Percentiles rank a stretch among this genome's conserved stretches.
Evolutionary conservation across 2,888 invertebrate genomes (phyloP).

Genomic region (Kuschelorhynchus macadamiae): DNA sequence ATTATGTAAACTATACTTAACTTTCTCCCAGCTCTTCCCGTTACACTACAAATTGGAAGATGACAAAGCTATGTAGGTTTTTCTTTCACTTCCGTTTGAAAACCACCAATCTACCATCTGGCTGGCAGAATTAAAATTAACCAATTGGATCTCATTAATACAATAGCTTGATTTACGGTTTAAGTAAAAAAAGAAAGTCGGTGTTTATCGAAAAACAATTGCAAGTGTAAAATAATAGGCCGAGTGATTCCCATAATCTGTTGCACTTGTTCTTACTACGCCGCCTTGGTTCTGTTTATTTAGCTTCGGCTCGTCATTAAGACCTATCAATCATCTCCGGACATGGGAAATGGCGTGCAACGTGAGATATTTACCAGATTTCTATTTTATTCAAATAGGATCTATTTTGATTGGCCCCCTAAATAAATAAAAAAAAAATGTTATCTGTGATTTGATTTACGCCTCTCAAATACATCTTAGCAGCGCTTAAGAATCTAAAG

Average conservation of each 20-base stretch:
- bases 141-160: conserved; percentile 18
- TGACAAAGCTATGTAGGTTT: no score
- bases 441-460: no score
- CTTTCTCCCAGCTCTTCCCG: no score
- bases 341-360: conserved; percentile 15
- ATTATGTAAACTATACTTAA: no score
- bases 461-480: no score
- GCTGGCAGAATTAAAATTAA: background rate
- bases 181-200: conserved; percentile 19
- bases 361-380: conserved; percentile 14
- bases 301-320: conserved; percentile 11
- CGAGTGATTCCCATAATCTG: conserved; percentile 22
- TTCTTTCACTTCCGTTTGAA: conserved; percentile 18
- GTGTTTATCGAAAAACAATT: conserved; percentile 29
- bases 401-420: no score
- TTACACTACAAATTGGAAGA: no score
- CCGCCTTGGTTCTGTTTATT: background rate
- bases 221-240: conserved; percentile 15
- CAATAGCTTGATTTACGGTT: conserved; percentile 20
- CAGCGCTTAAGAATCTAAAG: no score
- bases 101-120: conserved; percentile 15
- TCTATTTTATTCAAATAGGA: conserved; percentile 13
- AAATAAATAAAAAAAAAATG: no score
- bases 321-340: conserved; percentile 22
- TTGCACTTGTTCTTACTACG: conserved; percentile 1